Conservation (phyloP, 2,113 vertebrate genomes). For the Ancistrus triradiatus region DNA sequence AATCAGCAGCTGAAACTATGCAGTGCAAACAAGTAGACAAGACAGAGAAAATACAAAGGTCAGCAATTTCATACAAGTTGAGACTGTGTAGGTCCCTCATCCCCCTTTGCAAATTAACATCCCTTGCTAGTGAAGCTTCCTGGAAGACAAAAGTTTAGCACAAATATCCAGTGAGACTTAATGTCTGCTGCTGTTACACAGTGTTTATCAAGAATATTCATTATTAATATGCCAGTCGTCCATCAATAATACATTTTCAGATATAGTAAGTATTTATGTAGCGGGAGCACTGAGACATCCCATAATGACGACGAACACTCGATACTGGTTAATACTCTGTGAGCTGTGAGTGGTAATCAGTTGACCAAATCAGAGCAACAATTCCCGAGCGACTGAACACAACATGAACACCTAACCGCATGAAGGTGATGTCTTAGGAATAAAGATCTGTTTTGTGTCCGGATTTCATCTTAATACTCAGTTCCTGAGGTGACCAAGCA, state of each 20-base stretch:
- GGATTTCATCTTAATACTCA: no score
- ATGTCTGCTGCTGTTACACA: background rate
- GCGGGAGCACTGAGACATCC: background rate
- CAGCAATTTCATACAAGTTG: conserved; percentile 32
- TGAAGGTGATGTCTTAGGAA: no score
- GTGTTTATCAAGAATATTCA: conserved; percentile 34
- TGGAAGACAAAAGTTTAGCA: conserved; percentile 7
- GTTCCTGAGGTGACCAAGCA: no score
- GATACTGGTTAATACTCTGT: background rate
- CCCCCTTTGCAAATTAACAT: background rate
- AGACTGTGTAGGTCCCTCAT: conserved; percentile 6
- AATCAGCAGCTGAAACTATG: conserved; percentile 86
- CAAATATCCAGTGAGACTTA: background rate
- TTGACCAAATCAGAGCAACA: no score
- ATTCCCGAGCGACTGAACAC: no score
- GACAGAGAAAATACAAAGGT: conserved; percentile 25
- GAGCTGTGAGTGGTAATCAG: background rate
- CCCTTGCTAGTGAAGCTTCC: conserved; percentile 27
- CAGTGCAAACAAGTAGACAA: conserved; percentile 39
- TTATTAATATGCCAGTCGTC: conserved; percentile 28
- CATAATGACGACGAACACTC: background rate
- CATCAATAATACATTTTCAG: conserved; percentile 8
- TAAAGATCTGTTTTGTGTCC: no score
- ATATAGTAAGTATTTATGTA: conserved; percentile 21
- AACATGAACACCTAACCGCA: no score